Conservation (phyloP, 2,113 vertebrate genomes). For the Paratilapia polleni region DNA sequence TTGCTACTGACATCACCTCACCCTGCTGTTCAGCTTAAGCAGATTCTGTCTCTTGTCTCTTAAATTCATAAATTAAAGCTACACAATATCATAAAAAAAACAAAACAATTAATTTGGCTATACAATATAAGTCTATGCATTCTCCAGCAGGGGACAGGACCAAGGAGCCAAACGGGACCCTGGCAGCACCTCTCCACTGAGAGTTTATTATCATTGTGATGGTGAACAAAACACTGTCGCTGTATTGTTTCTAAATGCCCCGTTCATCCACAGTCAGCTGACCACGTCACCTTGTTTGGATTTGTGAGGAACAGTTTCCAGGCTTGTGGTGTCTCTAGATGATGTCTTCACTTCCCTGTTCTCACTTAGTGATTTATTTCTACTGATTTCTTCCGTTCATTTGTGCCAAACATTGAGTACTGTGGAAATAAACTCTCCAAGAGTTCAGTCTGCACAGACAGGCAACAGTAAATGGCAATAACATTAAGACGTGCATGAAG, state of each 20-base stretch:
- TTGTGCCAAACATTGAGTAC: background rate
- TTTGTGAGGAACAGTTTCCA: background rate
- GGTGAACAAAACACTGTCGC: background rate
- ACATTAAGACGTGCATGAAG: background rate
- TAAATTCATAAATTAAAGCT: background rate
- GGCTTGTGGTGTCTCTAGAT: background rate
- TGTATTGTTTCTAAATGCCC: background rate
- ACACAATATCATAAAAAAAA: background rate
- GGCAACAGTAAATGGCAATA: background rate
- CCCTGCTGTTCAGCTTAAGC: too few species aligned
- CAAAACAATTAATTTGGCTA: background rate
- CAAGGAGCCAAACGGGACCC: background rate
- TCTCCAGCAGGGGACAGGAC: background rate
- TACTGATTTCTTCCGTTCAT: background rate
- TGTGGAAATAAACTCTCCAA: background rate
- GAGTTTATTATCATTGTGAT: background rate
- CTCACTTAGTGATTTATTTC: background rate
- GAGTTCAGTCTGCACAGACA: conserved; percentile 1
- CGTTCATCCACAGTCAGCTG: background rate
- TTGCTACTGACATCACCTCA: conserved; percentile 7
- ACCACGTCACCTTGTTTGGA: background rate
- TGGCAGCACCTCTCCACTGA: background rate
- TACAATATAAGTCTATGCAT: background rate
- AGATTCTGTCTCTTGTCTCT: background rate
- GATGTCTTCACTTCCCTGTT: background rate